Conservation (phyloP, 2,113 vertebrate species). For the Mugil cephalus region DNA sequence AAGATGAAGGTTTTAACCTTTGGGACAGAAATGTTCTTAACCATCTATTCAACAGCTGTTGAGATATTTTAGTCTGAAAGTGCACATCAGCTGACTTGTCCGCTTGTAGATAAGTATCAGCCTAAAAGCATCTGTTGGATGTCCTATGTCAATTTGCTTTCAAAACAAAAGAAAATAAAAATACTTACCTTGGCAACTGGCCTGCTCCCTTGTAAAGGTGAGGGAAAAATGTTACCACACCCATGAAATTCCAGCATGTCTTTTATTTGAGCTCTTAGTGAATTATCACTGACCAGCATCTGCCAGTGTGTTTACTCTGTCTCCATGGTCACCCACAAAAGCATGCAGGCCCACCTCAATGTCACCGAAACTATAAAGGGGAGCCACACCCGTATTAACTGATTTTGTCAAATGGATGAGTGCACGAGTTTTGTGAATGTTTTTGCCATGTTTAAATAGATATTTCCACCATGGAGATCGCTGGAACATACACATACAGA, state of each 20-base stretch:
- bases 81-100: background rate
- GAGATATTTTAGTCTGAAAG: background rate
- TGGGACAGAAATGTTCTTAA: background rate
- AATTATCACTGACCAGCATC: constrained; percentile 69
- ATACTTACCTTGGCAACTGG: background rate
- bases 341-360: constrained; percentile 46
- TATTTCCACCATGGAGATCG: background rate
- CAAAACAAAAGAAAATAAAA: constrained; percentile 8
- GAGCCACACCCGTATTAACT: constrained; percentile 47
- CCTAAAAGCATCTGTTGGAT: background rate
- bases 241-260: constrained; percentile 60
- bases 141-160: background rate
- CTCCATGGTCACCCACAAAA: constrained; percentile 66
- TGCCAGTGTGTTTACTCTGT: constrained; percentile 65
- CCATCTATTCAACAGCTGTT: background rate
- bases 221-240: constrained; percentile 45
- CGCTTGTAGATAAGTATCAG: no score
- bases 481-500: background rate
- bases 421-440: constrained; percentile 10
- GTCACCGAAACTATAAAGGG: constrained; percentile 41
- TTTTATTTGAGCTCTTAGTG: constrained; percentile 56
- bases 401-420: constrained; percentile 30
- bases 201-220: constrained; percentile 11
- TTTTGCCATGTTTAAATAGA: constrained; percentile 18
- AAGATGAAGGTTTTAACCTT: background rate